phyloP scores from a whole-genome alignment of 2,888 invertebrate genomes.

The Tinea semifulvella region DNA sequence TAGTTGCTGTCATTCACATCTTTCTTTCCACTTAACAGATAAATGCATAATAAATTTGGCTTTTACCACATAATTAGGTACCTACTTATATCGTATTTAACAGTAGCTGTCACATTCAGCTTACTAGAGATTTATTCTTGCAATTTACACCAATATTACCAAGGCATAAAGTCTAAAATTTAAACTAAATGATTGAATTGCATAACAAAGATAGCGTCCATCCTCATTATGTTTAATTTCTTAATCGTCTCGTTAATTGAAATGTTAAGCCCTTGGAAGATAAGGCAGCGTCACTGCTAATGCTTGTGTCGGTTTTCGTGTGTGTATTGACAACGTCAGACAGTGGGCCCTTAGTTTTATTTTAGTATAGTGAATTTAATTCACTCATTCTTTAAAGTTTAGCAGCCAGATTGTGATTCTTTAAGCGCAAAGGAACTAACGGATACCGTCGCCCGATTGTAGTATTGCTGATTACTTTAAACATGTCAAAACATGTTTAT shows the following conservation, averaged over 20 bases:
- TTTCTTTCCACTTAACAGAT: background rate
- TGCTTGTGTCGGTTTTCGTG: conserved; percentile 32
- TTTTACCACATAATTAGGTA: conserved; percentile 2
- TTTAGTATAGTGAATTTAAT: background rate
- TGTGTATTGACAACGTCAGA: conserved; percentile 28
- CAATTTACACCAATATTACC: background rate
- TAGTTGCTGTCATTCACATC: background rate
- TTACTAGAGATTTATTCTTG: background rate
- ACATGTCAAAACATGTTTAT: no score
- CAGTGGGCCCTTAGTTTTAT: no score
- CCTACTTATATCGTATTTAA: background rate
- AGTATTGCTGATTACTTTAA: no score
- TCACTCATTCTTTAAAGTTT: no score
- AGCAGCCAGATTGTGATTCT: no score
- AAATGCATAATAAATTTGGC: background rate
- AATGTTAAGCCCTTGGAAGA: conserved; percentile 45
- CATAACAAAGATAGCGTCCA: background rate
- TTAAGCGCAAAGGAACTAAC: no score
- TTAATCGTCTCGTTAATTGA: conserved; percentile 59
- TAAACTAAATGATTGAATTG: background rate
- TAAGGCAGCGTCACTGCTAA: conserved; percentile 39
- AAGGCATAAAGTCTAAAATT: background rate
- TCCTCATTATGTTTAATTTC: conserved; percentile 54
- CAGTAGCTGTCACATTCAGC: background rate
- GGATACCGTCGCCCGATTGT: no score